Conservation (phyloP, 2,888 invertebrate genomes). For the Xestoiulus laeticollis region DNA sequence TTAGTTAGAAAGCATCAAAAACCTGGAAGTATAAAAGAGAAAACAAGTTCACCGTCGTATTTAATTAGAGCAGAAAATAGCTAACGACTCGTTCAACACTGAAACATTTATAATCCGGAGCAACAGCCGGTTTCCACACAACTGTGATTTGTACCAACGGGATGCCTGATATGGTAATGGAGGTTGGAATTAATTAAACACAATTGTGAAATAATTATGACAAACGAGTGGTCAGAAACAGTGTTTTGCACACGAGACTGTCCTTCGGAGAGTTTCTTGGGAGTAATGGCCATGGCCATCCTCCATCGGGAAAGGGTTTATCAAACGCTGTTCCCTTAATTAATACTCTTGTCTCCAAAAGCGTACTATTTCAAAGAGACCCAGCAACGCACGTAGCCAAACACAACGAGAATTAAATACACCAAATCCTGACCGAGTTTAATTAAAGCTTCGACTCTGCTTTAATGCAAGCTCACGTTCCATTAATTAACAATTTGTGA, state of each 20-base stretch:
- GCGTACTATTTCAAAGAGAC: background rate
- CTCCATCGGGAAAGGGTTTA: background rate
- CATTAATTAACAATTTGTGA: constrained; percentile 35
- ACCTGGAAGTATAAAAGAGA: background rate
- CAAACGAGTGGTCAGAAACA: background rate
- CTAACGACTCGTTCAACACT: background rate
- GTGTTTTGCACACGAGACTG: background rate
- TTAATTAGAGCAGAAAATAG: background rate
- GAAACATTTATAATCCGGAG: background rate
- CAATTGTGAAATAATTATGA: constrained; percentile 35
- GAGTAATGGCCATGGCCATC: background rate
- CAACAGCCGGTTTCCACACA: constrained; percentile 12
- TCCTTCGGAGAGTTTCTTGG: background rate
- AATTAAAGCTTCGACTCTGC: background rate
- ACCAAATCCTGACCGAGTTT: constrained; percentile 31
- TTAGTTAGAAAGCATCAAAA: background rate
- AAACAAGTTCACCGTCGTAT: background rate
- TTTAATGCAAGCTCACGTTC: constrained; percentile 11
- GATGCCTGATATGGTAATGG: constrained; percentile 4
- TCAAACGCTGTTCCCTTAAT: background rate
- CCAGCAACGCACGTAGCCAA: background rate
- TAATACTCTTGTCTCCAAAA: background rate
- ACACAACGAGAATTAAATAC: background rate
- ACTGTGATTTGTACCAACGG: background rate
- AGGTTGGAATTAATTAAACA: constrained; percentile 39